phyloP scores from a whole-genome alignment of 1,140 invertebrate species.

The Brachionus rubens region DNA sequence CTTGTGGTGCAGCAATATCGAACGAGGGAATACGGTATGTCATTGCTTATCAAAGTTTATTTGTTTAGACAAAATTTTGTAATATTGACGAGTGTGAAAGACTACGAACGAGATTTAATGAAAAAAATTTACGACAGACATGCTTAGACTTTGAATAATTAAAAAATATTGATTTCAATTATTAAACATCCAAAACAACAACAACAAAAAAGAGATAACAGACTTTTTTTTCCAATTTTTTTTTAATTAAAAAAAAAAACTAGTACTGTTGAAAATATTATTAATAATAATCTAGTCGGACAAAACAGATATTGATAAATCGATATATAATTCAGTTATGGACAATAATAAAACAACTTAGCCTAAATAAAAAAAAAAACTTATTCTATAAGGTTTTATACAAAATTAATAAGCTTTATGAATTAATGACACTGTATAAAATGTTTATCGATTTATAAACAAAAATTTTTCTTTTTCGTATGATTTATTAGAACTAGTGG shows the following conservation, averaged over 20 bases:
- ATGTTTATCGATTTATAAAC: slow-evolving; percentile 31
- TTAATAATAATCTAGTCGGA: slow-evolving; percentile 29
- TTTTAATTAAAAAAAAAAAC: slow-evolving; percentile 22
- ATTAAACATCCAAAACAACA: background rate
- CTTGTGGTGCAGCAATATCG: too few species aligned
- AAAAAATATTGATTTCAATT: slow-evolving; percentile 39
- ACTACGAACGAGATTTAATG: too few species aligned
- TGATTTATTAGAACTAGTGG: slow-evolving; percentile 14
- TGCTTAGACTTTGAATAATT: background rate
- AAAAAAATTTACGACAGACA: too few species aligned
- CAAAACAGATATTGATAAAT: slow-evolving; percentile 30
- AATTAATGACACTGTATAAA: slow-evolving; percentile 26
- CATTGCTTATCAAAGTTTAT: too few species aligned
- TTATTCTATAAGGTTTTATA: too few species aligned
- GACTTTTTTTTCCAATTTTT: background rate
- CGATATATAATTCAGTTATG: slow-evolving; percentile 15
- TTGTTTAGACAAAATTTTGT: too few species aligned
- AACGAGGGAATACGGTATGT: too few species aligned
- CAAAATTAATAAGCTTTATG: background rate
- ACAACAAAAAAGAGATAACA: slow-evolving; percentile 11
- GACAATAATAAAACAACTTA: slow-evolving; percentile 19
- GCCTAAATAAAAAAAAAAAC: slow-evolving; percentile 10
- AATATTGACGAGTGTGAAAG: too few species aligned
- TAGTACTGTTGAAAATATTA: background rate
- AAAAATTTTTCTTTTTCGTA: slow-evolving; percentile 12